A percentile compares a stretch with the other conserved stretches of the same genome.
phyloP scores from a whole-genome alignment of 2,113 vertebrate species.

The Tonatia bakeri region DNA sequence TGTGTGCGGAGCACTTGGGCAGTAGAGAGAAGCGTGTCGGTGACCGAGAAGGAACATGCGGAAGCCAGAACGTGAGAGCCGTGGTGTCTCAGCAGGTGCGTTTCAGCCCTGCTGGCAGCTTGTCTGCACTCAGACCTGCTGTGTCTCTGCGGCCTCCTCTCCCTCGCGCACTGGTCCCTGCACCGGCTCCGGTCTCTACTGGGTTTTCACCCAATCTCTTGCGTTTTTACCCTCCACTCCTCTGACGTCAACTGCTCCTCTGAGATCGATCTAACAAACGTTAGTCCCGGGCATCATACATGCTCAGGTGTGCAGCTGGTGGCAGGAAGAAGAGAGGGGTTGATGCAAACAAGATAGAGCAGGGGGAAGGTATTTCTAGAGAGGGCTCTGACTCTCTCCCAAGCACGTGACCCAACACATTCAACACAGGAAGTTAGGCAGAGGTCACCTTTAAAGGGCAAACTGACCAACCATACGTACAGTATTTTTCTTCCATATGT shows the following conservation, averaged over 20 bases:
- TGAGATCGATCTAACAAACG: neutral
- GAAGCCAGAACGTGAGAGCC: neutral
- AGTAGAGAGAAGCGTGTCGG: neutral
- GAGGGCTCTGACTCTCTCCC: neutral
- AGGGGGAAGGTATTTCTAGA: neutral
- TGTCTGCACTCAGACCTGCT: neutral
- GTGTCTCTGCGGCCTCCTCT: neutral
- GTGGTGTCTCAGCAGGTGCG: too few relatives aligned
- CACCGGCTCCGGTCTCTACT: fast-evolving
- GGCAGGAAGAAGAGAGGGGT: neutral
- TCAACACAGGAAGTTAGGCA: neutral
- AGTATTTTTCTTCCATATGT: neutral
- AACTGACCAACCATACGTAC: neutral
- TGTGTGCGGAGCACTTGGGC: neutral
- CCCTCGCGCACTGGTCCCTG: neutral
- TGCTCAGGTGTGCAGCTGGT: neutral
- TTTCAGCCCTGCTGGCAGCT: neutral
- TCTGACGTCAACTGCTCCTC: neutral
- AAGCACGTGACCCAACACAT: neutral
- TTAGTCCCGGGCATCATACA: neutral
- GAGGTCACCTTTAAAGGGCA: neutral
- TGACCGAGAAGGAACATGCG: neutral
- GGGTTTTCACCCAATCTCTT: neutral
- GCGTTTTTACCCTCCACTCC: neutral
- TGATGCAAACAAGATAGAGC: neutral